Evolutionary conservation across 2,797 vertebrate genomes (phyloP).

Genomic region (Taenioides sp.): DNA sequence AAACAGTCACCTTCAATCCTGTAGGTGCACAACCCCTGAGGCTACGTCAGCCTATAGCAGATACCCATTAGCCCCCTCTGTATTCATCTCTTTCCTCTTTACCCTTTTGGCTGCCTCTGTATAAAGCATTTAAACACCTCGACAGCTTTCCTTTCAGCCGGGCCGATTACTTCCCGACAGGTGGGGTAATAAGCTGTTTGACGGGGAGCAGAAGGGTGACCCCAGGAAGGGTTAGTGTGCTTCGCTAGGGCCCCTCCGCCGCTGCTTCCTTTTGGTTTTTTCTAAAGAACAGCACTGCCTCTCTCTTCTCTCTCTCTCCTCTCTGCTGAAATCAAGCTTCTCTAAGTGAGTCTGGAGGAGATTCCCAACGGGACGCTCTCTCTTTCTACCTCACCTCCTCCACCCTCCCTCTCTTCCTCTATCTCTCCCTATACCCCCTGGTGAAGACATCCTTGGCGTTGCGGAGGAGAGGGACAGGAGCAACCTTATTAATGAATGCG

Average conservation of each 20-base stretch:
- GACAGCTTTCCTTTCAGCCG: slow-evolving; percentile 81
- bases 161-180: slow-evolving; percentile 95
- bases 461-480: slow-evolving; percentile 94
- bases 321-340: slow-evolving; percentile 95
- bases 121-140: slow-evolving; percentile 84
- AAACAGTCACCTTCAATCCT: slow-evolving; percentile 67
- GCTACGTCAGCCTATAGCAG: slow-evolving; percentile 33
- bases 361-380: slow-evolving; percentile 68
- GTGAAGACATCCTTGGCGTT: slow-evolving; percentile 92
- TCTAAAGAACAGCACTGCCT: slow-evolving; percentile 62
- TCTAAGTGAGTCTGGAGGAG: slow-evolving; percentile 94
- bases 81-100: slow-evolving; percentile 61
- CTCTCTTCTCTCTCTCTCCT: slow-evolving; percentile 79
- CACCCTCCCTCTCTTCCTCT: slow-evolving; percentile 26
- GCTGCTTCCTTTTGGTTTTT: slow-evolving; percentile 44
- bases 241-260: slow-evolving; percentile 58
- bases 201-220: slow-evolving; percentile 81
- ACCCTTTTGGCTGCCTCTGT: slow-evolving; percentile 68
- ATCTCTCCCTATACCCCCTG: slow-evolving; percentile 44
- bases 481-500: slow-evolving; percentile 99
- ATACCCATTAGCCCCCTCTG: slow-evolving; percentile 58
- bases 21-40: slow-evolving; percentile 47
- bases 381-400: slow-evolving; percentile 54
- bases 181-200: slow-evolving; percentile 98
- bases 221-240: slow-evolving; percentile 85